Conservation (phyloP, 1,140 invertebrate genomes). For the Acromyrmex echinatior region DNA sequence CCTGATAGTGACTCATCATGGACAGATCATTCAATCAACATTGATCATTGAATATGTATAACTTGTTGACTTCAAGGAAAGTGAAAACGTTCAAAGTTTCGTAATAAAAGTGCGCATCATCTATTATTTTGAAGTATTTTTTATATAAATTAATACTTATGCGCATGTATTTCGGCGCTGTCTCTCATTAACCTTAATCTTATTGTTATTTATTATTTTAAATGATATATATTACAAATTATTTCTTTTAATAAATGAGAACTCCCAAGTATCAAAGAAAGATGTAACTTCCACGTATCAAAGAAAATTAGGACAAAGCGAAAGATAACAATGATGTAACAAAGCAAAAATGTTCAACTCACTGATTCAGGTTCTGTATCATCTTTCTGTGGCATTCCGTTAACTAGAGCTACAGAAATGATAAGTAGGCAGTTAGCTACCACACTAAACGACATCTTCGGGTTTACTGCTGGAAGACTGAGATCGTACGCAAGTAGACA, state of each 20-base stretch:
- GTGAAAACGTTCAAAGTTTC: too few relatives aligned
- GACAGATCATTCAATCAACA: too few relatives aligned
- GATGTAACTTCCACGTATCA: neutral
- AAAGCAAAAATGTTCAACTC: slow-evolving; percentile 48
- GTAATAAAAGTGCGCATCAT: too few relatives aligned
- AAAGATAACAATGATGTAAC: neutral
- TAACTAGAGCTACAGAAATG: slow-evolving; percentile 58
- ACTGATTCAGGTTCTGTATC: slow-evolving; percentile 57
- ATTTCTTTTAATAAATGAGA: neutral
- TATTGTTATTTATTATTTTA: too few relatives aligned
- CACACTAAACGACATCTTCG: slow-evolving; percentile 80
- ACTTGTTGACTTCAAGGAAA: too few relatives aligned
- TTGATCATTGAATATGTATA: too few relatives aligned
- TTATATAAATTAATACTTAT: too few relatives aligned
- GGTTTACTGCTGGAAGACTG: slow-evolving; percentile 74
- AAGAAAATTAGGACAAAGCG: neutral
- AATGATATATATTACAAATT: neutral
- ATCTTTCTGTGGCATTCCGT: slow-evolving; percentile 59
- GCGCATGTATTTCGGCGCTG: too few relatives aligned
- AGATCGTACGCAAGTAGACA: slow-evolving; percentile 16
- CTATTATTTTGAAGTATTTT: too few relatives aligned
- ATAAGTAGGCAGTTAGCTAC: slow-evolving; percentile 69
- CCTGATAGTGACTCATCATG: too few relatives aligned
- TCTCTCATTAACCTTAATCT: too few relatives aligned
- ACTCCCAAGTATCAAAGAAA: neutral